phyloP scores from a whole-genome alignment of 2,797 vertebrate species.

The Masticophis lateralis region DNA sequence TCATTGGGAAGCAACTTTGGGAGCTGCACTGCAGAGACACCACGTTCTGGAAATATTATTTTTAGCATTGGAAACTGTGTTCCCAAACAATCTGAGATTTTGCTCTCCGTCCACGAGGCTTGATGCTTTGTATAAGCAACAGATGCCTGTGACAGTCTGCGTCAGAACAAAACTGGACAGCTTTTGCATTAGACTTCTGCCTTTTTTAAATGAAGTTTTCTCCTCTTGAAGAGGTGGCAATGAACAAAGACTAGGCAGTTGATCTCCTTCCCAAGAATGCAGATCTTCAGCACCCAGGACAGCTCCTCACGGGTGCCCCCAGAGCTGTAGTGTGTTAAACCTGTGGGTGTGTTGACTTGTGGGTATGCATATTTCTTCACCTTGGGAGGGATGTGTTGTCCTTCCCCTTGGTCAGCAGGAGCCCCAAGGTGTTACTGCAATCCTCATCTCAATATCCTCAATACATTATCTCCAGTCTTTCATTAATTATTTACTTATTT shows the following conservation, averaged over 20 bases:
- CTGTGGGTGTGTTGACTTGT: not conserved
- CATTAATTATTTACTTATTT: not conserved
- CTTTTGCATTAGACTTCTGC: not conserved
- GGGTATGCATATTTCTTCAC: not conserved
- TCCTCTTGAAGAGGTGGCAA: not conserved
- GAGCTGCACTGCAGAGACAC: not conserved
- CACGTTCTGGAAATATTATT: constrained; percentile 4
- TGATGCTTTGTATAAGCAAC: not conserved
- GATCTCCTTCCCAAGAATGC: not conserved
- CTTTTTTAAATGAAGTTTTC: not conserved
- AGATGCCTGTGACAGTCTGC: not conserved
- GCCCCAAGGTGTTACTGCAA: not conserved
- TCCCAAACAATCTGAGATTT: not conserved
- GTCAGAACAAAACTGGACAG: not conserved
- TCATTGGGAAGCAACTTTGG: not conserved
- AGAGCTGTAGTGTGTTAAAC: not conserved
- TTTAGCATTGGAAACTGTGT: not conserved
- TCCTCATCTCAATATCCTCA: not conserved
- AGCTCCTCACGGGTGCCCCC: not conserved
- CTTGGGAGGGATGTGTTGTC: not conserved
- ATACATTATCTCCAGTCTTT: not conserved
- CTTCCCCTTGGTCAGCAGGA: not conserved
- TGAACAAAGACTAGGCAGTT: not conserved
- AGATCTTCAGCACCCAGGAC: not conserved
- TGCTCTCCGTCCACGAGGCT: not conserved